Conservation (phyloP, 1,140 invertebrate species). For the Drosophila mayri region DNA sequence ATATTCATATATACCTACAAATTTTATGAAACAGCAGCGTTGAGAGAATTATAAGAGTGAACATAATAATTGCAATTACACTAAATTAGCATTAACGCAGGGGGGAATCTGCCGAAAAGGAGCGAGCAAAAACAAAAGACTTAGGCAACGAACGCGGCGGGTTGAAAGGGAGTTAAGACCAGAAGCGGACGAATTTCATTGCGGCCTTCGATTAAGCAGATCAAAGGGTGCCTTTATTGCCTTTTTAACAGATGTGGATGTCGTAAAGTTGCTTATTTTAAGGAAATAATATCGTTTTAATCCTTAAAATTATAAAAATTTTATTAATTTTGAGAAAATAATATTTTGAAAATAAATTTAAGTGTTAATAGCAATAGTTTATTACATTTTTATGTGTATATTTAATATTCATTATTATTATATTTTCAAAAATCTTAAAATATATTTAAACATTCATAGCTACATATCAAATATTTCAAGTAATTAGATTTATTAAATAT, state of each 20-base stretch:
- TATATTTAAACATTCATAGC: background rate
- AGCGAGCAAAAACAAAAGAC: constrained; percentile 70
- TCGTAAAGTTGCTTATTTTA: background rate
- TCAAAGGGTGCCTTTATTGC: constrained; percentile 73
- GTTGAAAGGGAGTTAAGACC: constrained; percentile 52
- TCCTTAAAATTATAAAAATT: background rate
- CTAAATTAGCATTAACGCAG: constrained; percentile 75
- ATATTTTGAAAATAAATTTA: background rate
- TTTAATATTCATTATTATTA: background rate
- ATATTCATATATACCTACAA: constrained; percentile 30
- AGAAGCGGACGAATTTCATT: constrained; percentile 57
- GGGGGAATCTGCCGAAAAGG: constrained; percentile 10
- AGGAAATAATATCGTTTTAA: too few species aligned
- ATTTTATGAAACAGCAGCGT: constrained; percentile 19
- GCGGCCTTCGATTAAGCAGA: constrained; percentile 81
- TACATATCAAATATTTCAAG: background rate
- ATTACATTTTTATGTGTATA: background rate
- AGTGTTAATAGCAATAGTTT: too few species aligned
- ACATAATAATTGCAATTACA: constrained; percentile 73
- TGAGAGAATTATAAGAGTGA: constrained; percentile 66
- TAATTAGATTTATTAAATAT: background rate
- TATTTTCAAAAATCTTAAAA: background rate
- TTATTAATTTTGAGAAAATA: background rate
- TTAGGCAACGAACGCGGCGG: constrained; percentile 70
- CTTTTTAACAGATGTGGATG: constrained; percentile 74